phyloP scores from a whole-genome alignment of 2,797 vertebrate species.

The Danio albolineatus region DNA sequence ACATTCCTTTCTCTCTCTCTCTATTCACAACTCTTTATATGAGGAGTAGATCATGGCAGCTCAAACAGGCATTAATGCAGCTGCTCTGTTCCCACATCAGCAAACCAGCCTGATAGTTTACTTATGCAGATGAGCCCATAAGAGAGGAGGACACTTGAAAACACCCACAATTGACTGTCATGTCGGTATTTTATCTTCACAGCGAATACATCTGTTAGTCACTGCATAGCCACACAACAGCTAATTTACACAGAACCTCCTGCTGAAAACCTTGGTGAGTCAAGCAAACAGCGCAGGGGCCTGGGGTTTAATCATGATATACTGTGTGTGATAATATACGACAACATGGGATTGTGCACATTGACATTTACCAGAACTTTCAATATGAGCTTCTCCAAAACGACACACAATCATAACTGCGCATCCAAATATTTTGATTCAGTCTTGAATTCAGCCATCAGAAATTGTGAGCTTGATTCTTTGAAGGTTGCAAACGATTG shows the following conservation, averaged over 20 bases:
- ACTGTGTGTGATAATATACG: slow-evolving; percentile 1
- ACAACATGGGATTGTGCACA: slow-evolving; percentile 9
- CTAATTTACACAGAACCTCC: slow-evolving; percentile 8
- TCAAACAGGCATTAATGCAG: slow-evolving; percentile 27
- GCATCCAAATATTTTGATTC: slow-evolving; percentile 18
- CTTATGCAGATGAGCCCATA: slow-evolving; percentile 52
- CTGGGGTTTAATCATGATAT: slow-evolving; percentile 11
- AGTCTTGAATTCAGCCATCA: background rate
- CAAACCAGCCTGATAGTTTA: slow-evolving; percentile 38
- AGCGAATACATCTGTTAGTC: too few relatives aligned
- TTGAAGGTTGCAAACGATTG: too few relatives aligned
- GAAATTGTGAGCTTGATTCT: too few relatives aligned
- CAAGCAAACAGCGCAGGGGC: background rate
- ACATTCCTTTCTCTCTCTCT: slow-evolving; percentile 18
- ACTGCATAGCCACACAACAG: background rate
- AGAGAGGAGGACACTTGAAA: slow-evolving; percentile 14
- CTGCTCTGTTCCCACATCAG: slow-evolving; percentile 52
- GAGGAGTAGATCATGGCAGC: slow-evolving; percentile 49
- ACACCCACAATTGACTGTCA: background rate
- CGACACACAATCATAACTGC: background rate
- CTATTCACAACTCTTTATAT: slow-evolving; percentile 20
- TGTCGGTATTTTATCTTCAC: slow-evolving; percentile 16
- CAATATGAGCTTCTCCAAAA: background rate
- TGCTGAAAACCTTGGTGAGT: background rate
- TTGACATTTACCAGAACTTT: slow-evolving; percentile 26